These are phyloP conservation scores for Centropus unirufus DNA, from an alignment of 2,113 vertebrate species.

Conservation along the genomic window DNA sequence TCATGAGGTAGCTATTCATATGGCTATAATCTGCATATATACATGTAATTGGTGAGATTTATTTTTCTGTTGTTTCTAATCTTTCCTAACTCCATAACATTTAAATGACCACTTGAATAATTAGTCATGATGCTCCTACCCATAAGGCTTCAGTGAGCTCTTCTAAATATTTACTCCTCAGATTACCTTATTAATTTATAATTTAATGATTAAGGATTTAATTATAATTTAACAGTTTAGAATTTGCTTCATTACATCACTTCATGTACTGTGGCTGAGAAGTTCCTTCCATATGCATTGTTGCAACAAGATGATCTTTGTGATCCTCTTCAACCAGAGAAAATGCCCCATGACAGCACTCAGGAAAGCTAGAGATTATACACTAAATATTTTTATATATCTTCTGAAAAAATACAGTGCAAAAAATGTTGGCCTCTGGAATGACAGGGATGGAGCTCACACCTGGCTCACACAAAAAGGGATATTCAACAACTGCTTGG, in stretches of 20 bases:
- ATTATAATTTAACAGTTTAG: neutral
- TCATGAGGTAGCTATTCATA: neutral
- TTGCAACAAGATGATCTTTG: neutral
- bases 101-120: constrained; percentile 11
- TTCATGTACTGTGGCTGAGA: neutral
- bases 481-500: neutral
- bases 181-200: neutral
- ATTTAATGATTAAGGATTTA: neutral
- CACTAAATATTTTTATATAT: neutral
- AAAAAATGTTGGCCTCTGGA: neutral
- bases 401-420: neutral
- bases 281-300: neutral
- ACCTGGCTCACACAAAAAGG: accelerated
- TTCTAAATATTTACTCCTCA: constrained; percentile 33
- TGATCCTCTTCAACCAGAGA: neutral
- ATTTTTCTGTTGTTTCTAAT: constrained; percentile 21
- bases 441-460: neutral
- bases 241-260: neutral
- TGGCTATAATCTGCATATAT: constrained; percentile 33
- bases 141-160: neutral
- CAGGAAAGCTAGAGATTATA: neutral
- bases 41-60: neutral
- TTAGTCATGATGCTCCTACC: neutral
- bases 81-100: neutral
- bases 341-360: neutral